Percentiles rank a stretch among this genome's conserved stretches.
Conservation (phyloP, 2,888 invertebrate species). For the Strigamia maritima region DNA sequence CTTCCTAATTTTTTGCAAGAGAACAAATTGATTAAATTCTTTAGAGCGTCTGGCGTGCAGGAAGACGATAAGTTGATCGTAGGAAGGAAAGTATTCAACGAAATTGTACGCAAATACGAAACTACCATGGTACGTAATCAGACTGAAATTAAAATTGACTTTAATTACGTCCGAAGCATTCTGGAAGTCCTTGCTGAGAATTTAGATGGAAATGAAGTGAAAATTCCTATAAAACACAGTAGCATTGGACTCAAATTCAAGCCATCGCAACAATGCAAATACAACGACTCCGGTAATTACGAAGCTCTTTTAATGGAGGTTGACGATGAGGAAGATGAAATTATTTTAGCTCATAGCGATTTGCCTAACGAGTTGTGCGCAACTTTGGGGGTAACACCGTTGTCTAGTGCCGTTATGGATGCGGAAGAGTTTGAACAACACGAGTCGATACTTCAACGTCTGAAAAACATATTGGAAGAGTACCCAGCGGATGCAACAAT, state of each 20-base stretch:
- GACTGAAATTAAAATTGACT: background rate
- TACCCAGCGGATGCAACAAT: background rate
- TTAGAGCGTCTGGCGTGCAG: background rate
- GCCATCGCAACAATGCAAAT: background rate
- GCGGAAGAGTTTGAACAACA: background rate
- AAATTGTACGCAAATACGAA: background rate
- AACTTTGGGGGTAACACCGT: background rate
- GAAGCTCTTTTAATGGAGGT: background rate
- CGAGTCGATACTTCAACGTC: background rate
- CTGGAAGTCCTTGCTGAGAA: background rate
- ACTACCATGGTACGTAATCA: too few species aligned
- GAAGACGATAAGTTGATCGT: background rate
- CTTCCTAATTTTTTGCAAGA: background rate
- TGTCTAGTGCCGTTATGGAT: background rate
- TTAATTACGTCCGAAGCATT: background rate
- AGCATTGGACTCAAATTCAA: background rate
- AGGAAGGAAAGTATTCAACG: background rate
- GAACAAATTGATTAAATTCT: background rate
- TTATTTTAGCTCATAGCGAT: background rate
- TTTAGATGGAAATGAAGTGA: background rate
- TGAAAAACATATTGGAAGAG: background rate
- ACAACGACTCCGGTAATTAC: background rate
- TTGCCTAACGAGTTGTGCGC: background rate
- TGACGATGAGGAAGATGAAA: background rate
- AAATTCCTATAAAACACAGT: background rate